A percentile compares a stretch with the other conserved stretches of the same genome.
Evolutionary conservation across 2,113 vertebrate species (phyloP).

Genomic region (Circaetus gallicus): DNA sequence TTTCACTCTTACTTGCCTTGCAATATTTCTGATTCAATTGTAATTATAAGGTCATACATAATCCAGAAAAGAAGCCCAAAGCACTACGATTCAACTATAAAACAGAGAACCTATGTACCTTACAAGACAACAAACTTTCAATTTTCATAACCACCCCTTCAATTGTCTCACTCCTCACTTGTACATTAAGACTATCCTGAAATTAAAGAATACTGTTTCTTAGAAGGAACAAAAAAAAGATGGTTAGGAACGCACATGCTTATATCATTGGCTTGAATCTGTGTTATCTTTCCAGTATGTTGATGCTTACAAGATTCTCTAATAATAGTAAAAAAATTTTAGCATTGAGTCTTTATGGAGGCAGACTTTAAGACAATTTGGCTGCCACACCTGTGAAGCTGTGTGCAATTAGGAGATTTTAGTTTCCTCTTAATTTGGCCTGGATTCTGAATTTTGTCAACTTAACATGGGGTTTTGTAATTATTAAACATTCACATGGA

Average conservation of each 20-base stretch:
- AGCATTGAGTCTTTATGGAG: background rate
- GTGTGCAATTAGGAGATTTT: background rate
- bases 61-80: background rate
- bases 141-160: background rate
- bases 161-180: background rate
- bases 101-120: background rate
- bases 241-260: accelerated
- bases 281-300: background rate
- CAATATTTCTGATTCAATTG: background rate
- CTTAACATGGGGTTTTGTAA: background rate
- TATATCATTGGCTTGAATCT: background rate
- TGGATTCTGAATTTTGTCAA: background rate
- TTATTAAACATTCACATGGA: background rate
- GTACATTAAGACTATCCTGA: background rate
- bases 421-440: background rate
- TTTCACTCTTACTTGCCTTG: background rate
- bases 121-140: background rate
- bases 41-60: background rate
- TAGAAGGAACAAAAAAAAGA: background rate
- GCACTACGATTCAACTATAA: background rate
- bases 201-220: background rate
- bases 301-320: background rate
- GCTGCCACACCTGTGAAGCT: background rate
- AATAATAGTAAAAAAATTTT: background rate
- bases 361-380: background rate